Evolutionary conservation across 2,797 vertebrate species (phyloP).

Genomic region (Zalophus californianus): DNA sequence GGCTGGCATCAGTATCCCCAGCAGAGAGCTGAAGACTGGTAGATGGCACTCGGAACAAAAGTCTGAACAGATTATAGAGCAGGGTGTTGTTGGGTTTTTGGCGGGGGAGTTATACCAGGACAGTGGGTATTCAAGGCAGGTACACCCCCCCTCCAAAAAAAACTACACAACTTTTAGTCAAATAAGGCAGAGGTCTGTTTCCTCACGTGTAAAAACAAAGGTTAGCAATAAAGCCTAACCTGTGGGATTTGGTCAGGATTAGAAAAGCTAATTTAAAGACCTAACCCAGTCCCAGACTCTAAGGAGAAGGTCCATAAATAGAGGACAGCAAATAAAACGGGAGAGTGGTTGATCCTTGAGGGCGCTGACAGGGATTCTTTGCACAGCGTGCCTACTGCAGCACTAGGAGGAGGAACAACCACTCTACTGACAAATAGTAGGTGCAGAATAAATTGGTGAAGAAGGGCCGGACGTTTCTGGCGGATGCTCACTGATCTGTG

Average conservation of each 20-base stretch:
- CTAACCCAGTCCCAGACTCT: not conserved
- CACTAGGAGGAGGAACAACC: not conserved
- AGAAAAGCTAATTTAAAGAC: not conserved
- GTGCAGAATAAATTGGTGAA: not conserved
- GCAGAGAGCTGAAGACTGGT: not conserved
- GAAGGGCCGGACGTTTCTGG: not conserved
- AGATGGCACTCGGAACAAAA: not conserved
- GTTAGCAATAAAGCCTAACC: not conserved
- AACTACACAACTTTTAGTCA: not conserved
- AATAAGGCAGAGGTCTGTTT: not conserved
- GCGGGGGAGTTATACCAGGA: not conserved
- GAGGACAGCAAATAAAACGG: conserved; percentile 6
- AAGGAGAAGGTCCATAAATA: not conserved
- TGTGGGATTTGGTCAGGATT: not conserved
- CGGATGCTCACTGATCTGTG: not conserved
- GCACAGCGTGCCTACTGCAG: too few relatives aligned
- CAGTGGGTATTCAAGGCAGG: not conserved
- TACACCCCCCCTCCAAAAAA: too few relatives aligned
- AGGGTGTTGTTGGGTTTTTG: not conserved
- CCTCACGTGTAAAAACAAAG: not conserved
- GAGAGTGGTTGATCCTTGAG: not conserved
- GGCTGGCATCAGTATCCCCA: not conserved
- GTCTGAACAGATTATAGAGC: not conserved
- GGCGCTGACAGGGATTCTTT: not conserved
- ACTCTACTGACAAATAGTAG: not conserved